Evolutionary conservation across 1,140 invertebrate genomes (phyloP).

Genomic region (Nilaparvata lugens): DNA sequence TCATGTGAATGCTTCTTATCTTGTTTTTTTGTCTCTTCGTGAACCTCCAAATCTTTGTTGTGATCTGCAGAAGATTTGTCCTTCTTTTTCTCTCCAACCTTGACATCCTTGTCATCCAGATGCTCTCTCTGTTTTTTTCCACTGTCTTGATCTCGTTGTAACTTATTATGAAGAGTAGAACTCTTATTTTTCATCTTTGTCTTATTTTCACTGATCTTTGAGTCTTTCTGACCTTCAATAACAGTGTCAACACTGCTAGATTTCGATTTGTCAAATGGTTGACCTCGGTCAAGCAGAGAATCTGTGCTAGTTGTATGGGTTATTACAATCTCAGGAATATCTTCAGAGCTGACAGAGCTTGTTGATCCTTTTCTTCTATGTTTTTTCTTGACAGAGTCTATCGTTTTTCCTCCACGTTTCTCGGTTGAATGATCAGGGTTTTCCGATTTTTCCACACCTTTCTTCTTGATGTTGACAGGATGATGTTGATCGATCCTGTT

Average conservation of each 20-base stretch:
- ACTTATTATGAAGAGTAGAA: too few relatives aligned
- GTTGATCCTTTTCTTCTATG: constrained; percentile 34
- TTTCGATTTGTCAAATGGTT: background rate
- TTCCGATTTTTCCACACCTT: background rate
- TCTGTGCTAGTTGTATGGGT: background rate
- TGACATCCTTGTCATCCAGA: too few relatives aligned
- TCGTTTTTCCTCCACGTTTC: too few relatives aligned
- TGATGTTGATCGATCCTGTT: background rate
- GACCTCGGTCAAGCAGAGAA: background rate
- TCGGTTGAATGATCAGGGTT: too few relatives aligned
- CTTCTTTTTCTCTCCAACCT: too few relatives aligned
- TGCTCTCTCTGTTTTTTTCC: too few relatives aligned
- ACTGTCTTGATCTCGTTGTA: too few relatives aligned
- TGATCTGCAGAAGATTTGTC: too few relatives aligned
- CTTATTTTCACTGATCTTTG: background rate
- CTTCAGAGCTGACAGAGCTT: constrained; percentile 17
- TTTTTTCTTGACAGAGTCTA: constrained; percentile 25
- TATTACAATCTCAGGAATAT: constrained; percentile 11
- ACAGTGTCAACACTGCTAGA: background rate
- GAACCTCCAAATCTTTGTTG: too few relatives aligned
- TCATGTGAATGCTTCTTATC: too few relatives aligned
- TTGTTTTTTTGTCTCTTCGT: too few relatives aligned
- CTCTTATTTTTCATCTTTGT: background rate
- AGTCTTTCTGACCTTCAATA: background rate
- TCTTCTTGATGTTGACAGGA: background rate